Conservation (phyloP, 2,113 vertebrate genomes). For the Delphinus delphis region DNA sequence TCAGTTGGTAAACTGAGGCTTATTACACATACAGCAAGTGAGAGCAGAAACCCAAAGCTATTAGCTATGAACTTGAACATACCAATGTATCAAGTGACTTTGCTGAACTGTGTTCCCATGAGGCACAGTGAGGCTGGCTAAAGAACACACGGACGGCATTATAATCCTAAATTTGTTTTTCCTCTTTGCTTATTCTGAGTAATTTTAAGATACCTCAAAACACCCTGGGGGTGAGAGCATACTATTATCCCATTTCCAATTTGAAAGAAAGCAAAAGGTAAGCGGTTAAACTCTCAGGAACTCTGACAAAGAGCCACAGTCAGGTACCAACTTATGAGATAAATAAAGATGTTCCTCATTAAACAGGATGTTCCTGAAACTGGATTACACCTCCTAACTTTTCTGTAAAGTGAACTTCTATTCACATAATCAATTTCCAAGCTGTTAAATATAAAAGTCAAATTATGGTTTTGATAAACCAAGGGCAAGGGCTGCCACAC, state of each 20-base stretch:
- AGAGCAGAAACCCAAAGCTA: not conserved
- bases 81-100: not conserved
- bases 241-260: not conserved
- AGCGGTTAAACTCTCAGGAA: not conserved
- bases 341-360: not conserved
- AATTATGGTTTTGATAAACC: not conserved
- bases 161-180: not conserved
- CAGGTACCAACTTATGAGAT: not conserved
- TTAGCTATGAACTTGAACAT: not conserved
- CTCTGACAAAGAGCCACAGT: not conserved
- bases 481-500: not conserved
- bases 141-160: too few relatives aligned
- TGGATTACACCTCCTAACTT: not conserved
- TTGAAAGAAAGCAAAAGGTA: not conserved
- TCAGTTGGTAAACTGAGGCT: constrained; percentile 50
- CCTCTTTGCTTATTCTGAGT: not conserved
- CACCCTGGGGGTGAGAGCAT: not conserved
- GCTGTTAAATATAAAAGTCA: not conserved
- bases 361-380: not conserved
- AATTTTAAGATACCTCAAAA: not conserved
- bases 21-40: constrained; percentile 27
- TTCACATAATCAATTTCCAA: not conserved
- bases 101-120: too few relatives aligned
- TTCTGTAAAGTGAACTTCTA: not conserved
- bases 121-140: not conserved